Evolutionary conservation across 2,113 vertebrate genomes (phyloP).

Genomic region (Zonotrichia leucophrys): DNA sequence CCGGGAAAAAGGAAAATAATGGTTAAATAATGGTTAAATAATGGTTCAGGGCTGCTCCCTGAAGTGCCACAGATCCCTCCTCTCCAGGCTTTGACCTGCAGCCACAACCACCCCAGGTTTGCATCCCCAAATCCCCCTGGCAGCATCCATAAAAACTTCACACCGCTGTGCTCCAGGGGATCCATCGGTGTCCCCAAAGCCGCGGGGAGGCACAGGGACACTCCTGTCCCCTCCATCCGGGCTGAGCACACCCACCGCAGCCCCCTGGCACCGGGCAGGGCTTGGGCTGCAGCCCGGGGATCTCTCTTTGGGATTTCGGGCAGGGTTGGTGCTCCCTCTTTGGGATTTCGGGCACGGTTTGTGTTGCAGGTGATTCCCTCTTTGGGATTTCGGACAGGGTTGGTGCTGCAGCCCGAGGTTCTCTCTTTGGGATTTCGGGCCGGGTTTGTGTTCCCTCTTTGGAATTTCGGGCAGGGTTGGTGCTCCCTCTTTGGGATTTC

Average conservation of each 20-base stretch:
- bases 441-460: accelerated
- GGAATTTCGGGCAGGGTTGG: too few relatives aligned
- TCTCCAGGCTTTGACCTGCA: background rate
- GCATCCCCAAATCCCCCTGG: accelerated
- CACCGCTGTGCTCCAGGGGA: accelerated
- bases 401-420: too few relatives aligned
- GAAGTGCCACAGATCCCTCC: background rate
- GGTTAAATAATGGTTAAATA: background rate
- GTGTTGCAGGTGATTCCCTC: too few relatives aligned
- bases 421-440: too few relatives aligned
- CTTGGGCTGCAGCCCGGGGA: too few relatives aligned
- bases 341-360: too few relatives aligned
- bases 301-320: too few relatives aligned
- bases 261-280: background rate
- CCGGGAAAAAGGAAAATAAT: too few relatives aligned
- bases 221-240: background rate
- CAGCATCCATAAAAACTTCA: accelerated
- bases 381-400: accelerated
- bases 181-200: accelerated
- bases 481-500: too few relatives aligned
- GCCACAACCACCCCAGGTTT: accelerated
- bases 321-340: too few relatives aligned
- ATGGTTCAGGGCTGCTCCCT: too few relatives aligned
- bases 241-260: background rate
- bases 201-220: background rate